Conservation (phyloP, 2,888 invertebrate genomes). For the Coenonympha arcania region DNA sequence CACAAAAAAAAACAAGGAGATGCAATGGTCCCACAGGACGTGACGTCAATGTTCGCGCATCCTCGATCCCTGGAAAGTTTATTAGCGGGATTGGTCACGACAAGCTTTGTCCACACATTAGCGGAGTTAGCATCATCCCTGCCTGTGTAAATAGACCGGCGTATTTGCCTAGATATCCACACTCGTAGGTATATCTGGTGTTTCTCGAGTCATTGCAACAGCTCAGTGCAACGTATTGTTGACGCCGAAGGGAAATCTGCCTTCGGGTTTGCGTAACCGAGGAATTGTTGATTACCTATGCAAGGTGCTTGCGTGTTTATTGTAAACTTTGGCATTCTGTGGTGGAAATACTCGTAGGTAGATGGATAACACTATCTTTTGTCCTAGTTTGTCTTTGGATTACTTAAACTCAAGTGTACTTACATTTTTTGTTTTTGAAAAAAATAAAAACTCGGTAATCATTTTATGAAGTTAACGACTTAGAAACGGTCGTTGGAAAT, state of each 20-base stretch:
- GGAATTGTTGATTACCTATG: constrained; percentile 52
- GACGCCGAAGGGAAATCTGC: constrained; percentile 63
- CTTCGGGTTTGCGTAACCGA: constrained; percentile 51
- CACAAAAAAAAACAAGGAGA: background rate
- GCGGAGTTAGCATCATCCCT: constrained; percentile 67
- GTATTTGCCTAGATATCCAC: constrained; percentile 61
- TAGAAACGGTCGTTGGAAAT: too few species aligned
- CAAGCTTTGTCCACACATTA: constrained; percentile 70
- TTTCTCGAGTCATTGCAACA: constrained; percentile 56
- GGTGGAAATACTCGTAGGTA: too few species aligned
- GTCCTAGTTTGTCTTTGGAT: too few species aligned
- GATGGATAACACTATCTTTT: too few species aligned
- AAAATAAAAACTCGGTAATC: too few species aligned
- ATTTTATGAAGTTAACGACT: too few species aligned
- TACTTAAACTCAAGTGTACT: too few species aligned
- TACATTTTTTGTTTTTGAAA: too few species aligned
- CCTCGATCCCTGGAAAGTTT: constrained; percentile 65
- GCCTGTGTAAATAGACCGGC: constrained; percentile 55
- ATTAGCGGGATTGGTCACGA: constrained; percentile 70
- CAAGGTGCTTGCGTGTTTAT: constrained; percentile 33
- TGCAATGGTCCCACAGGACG: constrained; percentile 28
- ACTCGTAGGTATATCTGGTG: constrained; percentile 38
- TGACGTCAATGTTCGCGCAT: constrained; percentile 49
- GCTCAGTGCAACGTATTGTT: constrained; percentile 60
- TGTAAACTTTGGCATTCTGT: background rate